Conservation (phyloP, 1,140 invertebrate species). For the Drosophila watanabei region DNA sequence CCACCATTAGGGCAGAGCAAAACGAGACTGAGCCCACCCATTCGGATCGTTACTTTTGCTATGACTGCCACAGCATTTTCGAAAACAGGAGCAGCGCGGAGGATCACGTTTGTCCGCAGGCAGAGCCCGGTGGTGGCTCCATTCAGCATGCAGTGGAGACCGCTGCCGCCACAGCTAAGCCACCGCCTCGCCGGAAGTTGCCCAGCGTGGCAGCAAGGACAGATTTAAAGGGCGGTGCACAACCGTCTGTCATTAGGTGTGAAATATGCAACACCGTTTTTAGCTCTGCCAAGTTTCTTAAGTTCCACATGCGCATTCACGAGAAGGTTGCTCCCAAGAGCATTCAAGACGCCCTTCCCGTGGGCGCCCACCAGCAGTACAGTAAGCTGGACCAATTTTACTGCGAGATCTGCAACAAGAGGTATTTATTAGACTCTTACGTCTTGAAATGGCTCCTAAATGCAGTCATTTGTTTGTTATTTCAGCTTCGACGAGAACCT, state of each 20-base stretch:
- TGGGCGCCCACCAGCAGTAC: slow-evolving; percentile 82
- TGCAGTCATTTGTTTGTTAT: not conserved
- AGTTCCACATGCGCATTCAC: slow-evolving; percentile 90
- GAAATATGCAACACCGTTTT: slow-evolving; percentile 89
- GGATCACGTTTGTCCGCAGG: slow-evolving; percentile 66
- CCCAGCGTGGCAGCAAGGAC: not conserved
- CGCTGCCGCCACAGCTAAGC: slow-evolving; percentile 7
- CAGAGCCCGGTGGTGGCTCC: slow-evolving; percentile 16
- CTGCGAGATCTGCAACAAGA: slow-evolving; percentile 84
- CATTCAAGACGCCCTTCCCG: slow-evolving; percentile 87
- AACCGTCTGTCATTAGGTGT: slow-evolving; percentile 81
- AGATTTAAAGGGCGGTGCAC: not conserved
- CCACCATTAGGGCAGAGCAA: not conserved
- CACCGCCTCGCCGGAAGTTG: slow-evolving; percentile 34
- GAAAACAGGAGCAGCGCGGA: slow-evolving; percentile 67
- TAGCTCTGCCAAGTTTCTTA: slow-evolving; percentile 87
- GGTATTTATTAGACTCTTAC: slow-evolving; percentile 45
- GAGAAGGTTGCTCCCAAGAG: slow-evolving; percentile 87
- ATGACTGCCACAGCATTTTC: slow-evolving; percentile 75
- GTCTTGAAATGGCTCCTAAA: not conserved
- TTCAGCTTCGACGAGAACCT: slow-evolving; percentile 86
- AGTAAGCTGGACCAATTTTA: slow-evolving; percentile 74
- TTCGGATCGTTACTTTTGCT: slow-evolving; percentile 75
- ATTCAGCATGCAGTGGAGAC: slow-evolving; percentile 3
- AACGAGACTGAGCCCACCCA: slow-evolving; percentile 18